These are phyloP conservation scores for Trididemnum miniatum DNA, from an alignment of 23 tunicate genomes.

Conservation along the genomic window DNA sequence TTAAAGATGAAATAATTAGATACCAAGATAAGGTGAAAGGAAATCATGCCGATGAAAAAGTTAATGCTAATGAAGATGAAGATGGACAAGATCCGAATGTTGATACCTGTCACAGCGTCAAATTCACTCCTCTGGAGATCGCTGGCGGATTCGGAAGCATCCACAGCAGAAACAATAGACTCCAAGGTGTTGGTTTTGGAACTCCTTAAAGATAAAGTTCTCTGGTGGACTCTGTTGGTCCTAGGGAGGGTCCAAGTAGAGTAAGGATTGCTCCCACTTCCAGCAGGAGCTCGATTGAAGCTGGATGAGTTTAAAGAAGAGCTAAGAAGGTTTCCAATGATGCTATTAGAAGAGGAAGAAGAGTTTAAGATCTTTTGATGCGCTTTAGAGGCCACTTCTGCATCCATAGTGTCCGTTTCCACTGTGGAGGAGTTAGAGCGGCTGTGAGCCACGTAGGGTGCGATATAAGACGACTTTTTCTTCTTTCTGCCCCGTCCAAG, in stretches of 20 bases:
- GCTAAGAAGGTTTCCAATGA: slow-evolving; percentile 42
- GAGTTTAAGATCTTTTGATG: slow-evolving; percentile 56
- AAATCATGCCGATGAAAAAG: too few relatives aligned
- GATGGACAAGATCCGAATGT: too few relatives aligned
- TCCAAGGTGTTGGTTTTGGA: background rate
- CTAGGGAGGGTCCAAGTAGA: slow-evolving; percentile 70
- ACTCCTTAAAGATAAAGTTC: slow-evolving; percentile 36
- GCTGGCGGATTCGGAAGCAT: background rate
- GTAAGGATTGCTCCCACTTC: slow-evolving; percentile 1
- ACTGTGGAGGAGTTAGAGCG: slow-evolving; percentile 40
- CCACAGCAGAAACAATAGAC: background rate
- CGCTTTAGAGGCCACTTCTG: slow-evolving; percentile 29
- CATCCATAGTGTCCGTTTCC: slow-evolving; percentile 49
- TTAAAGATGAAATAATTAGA: too few relatives aligned
- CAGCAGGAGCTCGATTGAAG: background rate
- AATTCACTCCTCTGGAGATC: slow-evolving; percentile 19
- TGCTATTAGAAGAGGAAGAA: slow-evolving; percentile 48
- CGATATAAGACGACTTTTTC: background rate
- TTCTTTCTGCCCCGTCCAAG: background rate
- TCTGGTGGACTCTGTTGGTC: slow-evolving; percentile 49
- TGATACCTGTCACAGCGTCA: slow-evolving; percentile 46
- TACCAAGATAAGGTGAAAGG: too few relatives aligned
- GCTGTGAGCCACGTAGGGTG: background rate
- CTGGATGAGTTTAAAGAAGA: slow-evolving; percentile 29
- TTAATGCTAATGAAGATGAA: too few relatives aligned